These are phyloP conservation scores for Parnassius orleans DNA, from an alignment of 2,888 invertebrate genomes.

Conservation along the genomic window DNA sequence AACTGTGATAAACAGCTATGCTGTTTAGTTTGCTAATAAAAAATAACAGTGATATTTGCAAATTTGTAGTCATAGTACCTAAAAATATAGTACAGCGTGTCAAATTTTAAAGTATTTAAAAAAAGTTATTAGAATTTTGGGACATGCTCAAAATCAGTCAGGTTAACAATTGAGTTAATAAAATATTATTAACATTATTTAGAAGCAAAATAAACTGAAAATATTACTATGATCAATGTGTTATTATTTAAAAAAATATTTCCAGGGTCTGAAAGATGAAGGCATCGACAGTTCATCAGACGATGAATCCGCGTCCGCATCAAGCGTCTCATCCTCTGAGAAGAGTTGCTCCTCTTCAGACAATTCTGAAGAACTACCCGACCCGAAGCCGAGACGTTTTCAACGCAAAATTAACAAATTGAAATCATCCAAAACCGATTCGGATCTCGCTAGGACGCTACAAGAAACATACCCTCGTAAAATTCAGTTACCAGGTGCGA, in stretches of 20 bases:
- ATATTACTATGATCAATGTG: too few species aligned
- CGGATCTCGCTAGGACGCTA: constrained; percentile 57
- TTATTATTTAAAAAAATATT: constrained; percentile 17
- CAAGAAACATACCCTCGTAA: constrained; percentile 53
- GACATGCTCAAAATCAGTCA: too few species aligned
- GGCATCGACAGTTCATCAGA: constrained; percentile 79
- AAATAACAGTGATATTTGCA: too few species aligned
- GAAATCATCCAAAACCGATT: constrained; percentile 70
- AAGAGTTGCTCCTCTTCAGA: constrained; percentile 75
- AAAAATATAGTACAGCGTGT: too few species aligned
- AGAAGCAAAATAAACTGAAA: too few species aligned
- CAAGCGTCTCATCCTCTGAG: constrained; percentile 72
- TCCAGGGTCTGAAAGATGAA: constrained; percentile 76
- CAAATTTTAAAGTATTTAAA: too few species aligned
- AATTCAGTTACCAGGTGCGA: constrained; percentile 51
- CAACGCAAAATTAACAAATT: constrained; percentile 69
- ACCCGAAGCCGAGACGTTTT: constrained; percentile 60
- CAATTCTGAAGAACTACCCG: constrained; percentile 67
- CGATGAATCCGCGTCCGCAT: constrained; percentile 68
- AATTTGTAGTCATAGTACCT: too few species aligned
- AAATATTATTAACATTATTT: too few species aligned
- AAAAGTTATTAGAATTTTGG: too few species aligned
- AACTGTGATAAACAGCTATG: too few species aligned
- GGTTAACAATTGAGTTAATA: too few species aligned
- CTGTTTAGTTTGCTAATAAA: too few species aligned